These are phyloP conservation scores for Ephestia elutella DNA, from an alignment of 1,140 invertebrate genomes.

Conservation along the genomic window DNA sequence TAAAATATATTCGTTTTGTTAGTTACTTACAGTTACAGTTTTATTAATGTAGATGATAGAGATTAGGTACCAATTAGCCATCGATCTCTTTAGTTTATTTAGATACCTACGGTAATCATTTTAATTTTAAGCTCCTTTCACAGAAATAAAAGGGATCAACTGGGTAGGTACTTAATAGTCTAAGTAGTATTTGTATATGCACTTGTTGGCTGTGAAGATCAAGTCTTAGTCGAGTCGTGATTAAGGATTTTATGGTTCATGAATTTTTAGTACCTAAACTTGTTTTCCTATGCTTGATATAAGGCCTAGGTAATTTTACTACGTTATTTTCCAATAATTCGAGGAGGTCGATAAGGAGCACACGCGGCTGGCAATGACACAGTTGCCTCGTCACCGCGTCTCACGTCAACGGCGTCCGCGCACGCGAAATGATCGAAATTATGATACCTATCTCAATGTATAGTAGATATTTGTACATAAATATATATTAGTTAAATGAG, in stretches of 20 bases:
- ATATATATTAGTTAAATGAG: no score
- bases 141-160: no score
- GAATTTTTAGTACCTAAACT: background rate
- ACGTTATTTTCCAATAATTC: conserved; percentile 53
- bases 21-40: no score
- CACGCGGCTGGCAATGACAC: conserved; percentile 64
- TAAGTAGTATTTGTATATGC: no score
- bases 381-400: conserved; percentile 51
- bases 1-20: no score
- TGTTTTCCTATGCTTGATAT: background rate
- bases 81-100: no score
- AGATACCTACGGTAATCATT: no score
- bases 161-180: no score
- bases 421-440: conserved; percentile 18
- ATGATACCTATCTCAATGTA: background rate
- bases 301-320: background rate
- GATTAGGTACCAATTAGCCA: no score
- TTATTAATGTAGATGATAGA: no score
- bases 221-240: background rate
- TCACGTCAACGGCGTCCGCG: conserved; percentile 38
- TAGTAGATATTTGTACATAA: background rate
- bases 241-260: background rate
- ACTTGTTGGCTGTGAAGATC: no score
- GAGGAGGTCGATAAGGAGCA: conserved; percentile 62
- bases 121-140: no score